phyloP scores from a whole-genome alignment of 1,140 invertebrate genomes.

The Lysiphlebus fabarum region DNA sequence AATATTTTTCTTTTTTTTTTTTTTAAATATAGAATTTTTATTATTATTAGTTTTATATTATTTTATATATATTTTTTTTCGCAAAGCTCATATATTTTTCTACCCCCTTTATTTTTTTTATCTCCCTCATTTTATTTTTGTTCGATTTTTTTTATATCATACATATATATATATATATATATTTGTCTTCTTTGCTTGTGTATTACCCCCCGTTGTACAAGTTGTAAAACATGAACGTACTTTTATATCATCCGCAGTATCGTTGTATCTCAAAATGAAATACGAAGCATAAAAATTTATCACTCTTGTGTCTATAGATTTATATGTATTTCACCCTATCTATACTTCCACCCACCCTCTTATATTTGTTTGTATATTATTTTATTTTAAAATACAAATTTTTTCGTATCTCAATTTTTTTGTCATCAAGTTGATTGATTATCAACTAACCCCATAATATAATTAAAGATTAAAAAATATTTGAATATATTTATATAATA shows the following conservation, averaged over 20 bases:
- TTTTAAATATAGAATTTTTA: background rate
- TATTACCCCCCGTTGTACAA: slow-evolving; percentile 1
- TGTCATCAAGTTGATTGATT: background rate
- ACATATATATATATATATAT: background rate
- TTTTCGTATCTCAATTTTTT: no score
- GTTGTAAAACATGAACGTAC: slow-evolving; percentile 19
- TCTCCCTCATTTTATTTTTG: slow-evolving; percentile 4
- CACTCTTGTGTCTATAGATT: slow-evolving; percentile 15
- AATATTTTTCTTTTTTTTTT: slow-evolving; percentile 12
- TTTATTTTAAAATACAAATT: no score
- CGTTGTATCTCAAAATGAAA: slow-evolving; percentile 22
- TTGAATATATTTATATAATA: no score
- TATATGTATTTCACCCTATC: background rate
- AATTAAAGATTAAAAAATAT: no score
- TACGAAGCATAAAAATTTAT: slow-evolving; percentile 28
- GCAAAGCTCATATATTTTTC: background rate
- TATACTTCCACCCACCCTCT: background rate
- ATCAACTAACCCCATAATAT: background rate
- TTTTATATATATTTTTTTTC: slow-evolving; percentile 10
- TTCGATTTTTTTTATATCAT: slow-evolving; percentile 2
- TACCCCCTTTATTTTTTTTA: background rate
- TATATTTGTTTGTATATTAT: background rate
- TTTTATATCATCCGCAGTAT: slow-evolving; percentile 19
- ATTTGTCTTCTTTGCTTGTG: background rate
- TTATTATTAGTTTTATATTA: slow-evolving; percentile 9